These are phyloP conservation scores for Melanotaenia parkinsoni DNA, from an alignment of 2,797 vertebrate species.

Conservation along the genomic window DNA sequence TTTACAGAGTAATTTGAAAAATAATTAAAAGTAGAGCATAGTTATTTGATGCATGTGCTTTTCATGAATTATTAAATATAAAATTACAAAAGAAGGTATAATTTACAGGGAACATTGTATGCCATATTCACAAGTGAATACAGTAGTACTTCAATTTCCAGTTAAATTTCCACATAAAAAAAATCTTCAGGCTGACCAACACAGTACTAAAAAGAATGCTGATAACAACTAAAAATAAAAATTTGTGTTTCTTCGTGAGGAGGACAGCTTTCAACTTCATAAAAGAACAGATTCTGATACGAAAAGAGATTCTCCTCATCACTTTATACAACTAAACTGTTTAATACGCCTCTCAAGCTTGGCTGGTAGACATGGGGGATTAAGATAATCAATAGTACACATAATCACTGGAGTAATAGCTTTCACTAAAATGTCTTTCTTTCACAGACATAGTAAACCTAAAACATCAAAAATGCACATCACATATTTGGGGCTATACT, in stretches of 20 bases:
- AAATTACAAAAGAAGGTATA: slow-evolving; percentile 8
- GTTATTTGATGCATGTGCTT: slow-evolving; percentile 28
- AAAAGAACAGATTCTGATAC: neutral
- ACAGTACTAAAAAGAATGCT: neutral
- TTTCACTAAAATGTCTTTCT: slow-evolving; percentile 22
- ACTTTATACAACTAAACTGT: slow-evolving; percentile 44
- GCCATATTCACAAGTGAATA: slow-evolving; percentile 5
- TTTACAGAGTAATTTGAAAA: slow-evolving; percentile 43
- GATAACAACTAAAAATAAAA: neutral
- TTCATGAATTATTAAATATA: slow-evolving; percentile 21
- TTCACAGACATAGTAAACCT: slow-evolving; percentile 20
- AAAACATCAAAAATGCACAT: slow-evolving; percentile 8
- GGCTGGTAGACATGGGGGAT: slow-evolving; percentile 49
- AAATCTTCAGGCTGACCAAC: neutral
- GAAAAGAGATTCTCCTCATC: slow-evolving; percentile 12
- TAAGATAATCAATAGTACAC: slow-evolving; percentile 57
- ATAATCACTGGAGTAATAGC: slow-evolving; percentile 33
- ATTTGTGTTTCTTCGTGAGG: neutral
- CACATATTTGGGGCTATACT: slow-evolving; percentile 17
- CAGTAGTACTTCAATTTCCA: neutral
- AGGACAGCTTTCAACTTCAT: neutral
- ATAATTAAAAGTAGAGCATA: slow-evolving; percentile 37
- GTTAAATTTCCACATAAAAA: neutral
- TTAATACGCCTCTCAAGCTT: slow-evolving; percentile 44
- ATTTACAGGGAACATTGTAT: neutral